Evolutionary conservation across 2,888 invertebrate genomes (phyloP), one percentile per base, ranked within the genome.

Genomic region (Amorpha juglandis): DNA sequence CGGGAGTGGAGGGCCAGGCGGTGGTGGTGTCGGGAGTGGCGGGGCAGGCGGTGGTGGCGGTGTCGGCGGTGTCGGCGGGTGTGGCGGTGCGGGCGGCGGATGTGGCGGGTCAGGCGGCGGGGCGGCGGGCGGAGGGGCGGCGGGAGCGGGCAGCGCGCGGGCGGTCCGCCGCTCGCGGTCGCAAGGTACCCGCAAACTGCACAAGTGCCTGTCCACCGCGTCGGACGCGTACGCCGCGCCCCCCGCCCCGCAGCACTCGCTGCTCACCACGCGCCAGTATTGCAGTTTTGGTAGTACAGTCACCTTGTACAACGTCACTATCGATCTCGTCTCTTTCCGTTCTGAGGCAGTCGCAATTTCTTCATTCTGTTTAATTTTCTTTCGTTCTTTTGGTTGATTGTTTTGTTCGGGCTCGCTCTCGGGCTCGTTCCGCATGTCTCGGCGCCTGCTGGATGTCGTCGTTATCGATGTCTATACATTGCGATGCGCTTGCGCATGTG

Each of bases 251-350:
- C 93, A 91, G 89, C 94, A 95, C 94, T 94, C 94, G 94, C 95
- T 96, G 94, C 95, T 96, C 94, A 95, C 96, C 95, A 96, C 97
- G 95, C 96, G 97, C 95, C 97, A 97, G 95, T 97, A 97, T 97
- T 97, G 96, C 97, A 97, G 97, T 96, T 97, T 97, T 96, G 97
- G 97, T 97, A 97, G 97, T 97, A 97, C 96, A 95, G 95, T 95
- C 95, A 95, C 95, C 95, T 94, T 92, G 86, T 88, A 84, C 81
- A 78, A 78, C 74, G 76, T 72, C 75, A 79, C 82, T 75, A 82
- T 87, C 84, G 83, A 83, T 82, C 86, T 82, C 82, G 81, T 78
- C 83, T 87, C 78, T 73, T 86, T 87, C 86, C 88, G 79, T 86
- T 89, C 89, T 90, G 86, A 87, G 87, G 85, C 91, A 90, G 90